Conservation (phyloP, 2,888 invertebrate species). For the Trissolcus brochymenae region DNA sequence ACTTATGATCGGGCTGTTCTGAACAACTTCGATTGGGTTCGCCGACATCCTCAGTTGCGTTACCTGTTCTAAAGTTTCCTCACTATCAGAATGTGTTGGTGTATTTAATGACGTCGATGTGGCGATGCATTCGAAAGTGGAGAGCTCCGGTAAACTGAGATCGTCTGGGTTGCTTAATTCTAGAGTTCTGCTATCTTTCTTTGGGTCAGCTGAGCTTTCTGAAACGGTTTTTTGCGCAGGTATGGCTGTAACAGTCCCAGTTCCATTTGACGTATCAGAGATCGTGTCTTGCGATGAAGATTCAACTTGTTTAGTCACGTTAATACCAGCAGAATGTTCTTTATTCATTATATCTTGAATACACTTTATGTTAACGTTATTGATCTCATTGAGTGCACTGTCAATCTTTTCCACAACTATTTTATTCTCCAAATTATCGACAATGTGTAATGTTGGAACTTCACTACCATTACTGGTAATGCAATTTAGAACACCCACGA, state of each 20-base stretch:
- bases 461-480: slow-evolving; percentile 66
- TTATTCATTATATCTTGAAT: slow-evolving; percentile 57
- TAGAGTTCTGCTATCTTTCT: slow-evolving; percentile 53
- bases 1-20: slow-evolving; percentile 72
- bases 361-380: slow-evolving; percentile 46
- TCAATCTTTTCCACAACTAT: slow-evolving; percentile 60
- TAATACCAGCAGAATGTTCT: slow-evolving; percentile 5
- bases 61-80: slow-evolving; percentile 69
- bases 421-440: slow-evolving; percentile 69
- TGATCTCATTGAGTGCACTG: slow-evolving; percentile 54
- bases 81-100: slow-evolving; percentile 73
- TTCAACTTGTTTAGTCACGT: slow-evolving; percentile 18
- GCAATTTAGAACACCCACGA: slow-evolving; percentile 67
- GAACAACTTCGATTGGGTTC: slow-evolving; percentile 73
- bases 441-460: slow-evolving; percentile 73
- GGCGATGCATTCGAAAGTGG: slow-evolving; percentile 72
- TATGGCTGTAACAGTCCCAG: not conserved
- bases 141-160: slow-evolving; percentile 72
- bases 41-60: slow-evolving; percentile 63
- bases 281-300: not conserved
- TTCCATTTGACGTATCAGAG: not conserved
- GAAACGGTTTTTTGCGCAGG: not conserved
- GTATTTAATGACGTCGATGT: slow-evolving; percentile 74
- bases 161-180: slow-evolving; percentile 73
- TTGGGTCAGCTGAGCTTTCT: slow-evolving; percentile 5